phyloP scores from a whole-genome alignment of 2,113 vertebrate species.

The Aix galericulata region DNA sequence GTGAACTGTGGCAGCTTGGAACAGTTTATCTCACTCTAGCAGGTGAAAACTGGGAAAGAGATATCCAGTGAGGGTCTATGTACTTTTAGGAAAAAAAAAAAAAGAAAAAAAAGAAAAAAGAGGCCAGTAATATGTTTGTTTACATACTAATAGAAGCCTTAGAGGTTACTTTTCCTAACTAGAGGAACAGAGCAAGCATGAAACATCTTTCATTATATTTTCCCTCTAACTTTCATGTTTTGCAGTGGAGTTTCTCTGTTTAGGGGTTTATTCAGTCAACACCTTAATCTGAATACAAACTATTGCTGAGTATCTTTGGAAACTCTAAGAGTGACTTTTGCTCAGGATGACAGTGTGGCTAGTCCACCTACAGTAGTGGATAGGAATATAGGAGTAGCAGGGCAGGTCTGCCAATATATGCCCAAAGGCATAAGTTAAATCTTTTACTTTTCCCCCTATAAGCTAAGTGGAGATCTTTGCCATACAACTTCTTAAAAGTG shows the following conservation, averaged over 20 bases:
- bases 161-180: background rate
- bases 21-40: background rate
- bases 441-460: background rate
- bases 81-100: constrained; percentile 13
- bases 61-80: background rate
- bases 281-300: background rate
- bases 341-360: background rate
- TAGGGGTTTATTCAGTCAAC: background rate
- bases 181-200: background rate
- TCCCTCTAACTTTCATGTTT: background rate
- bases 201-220: background rate
- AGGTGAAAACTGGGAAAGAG: background rate
- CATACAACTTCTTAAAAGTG: background rate
- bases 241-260: background rate
- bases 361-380: background rate
- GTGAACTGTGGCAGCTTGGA: background rate
- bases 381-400: background rate
- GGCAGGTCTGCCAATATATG: background rate
- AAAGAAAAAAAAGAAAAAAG: background rate
- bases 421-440: background rate
- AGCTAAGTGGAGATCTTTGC: background rate
- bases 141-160: background rate
- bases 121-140: background rate
- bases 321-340: background rate
- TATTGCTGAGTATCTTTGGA: background rate